Base-by-base conservation (phyloP, 2,888 invertebrate genomes). In the Cryptophagus acutangulus region DNA sequence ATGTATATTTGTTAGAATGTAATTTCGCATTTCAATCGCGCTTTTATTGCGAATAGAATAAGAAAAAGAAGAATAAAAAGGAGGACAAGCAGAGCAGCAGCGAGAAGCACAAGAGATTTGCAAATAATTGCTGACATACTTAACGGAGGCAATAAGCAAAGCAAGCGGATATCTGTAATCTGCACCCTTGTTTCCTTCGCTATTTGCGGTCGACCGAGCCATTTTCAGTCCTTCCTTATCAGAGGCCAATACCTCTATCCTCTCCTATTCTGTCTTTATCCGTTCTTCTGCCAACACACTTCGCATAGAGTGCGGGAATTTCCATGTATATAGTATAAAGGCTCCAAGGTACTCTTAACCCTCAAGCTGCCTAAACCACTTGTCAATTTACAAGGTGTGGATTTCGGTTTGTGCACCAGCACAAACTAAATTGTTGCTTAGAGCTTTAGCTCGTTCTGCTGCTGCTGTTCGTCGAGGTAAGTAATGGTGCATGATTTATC, bases 141-240 rank as follows among this genome's bases (percentile, higher is more conserved):
- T 63, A 63, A 61, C 58, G 54, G 54, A 48, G 52, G 61, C 62
- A 63, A 63, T 62, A 61, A 62, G 60, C 60, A 57, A 58, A 51
- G 55, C 53, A 47, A 55, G 53, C 55, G 59, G 61, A 61, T 62
- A 63, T 63, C 62, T 61, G 63, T 66, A 67, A 66, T 67, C 66
- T 64, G 63, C 62, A 61, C 65, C 64, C 65, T 65, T 65, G 66
- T 65, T 65, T 63, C 64, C 63, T 61, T 48, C 54, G 63, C 66
- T 64, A 65, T 66, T 68, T 68, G 68, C 61, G 68, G 68, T 55
- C 59, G 59, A 62, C 65, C 65, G 58, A 60, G 57, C 58, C 65
- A 60, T 65, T 66, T 59, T 54, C 59, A 60, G 59, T 51, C 60
- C 57, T 57, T 51, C 52, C 55, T 58, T 59, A 59, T 59, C 57